Conservation (phyloP, 2,888 invertebrate species). For the Synergus umbraculus region DNA sequence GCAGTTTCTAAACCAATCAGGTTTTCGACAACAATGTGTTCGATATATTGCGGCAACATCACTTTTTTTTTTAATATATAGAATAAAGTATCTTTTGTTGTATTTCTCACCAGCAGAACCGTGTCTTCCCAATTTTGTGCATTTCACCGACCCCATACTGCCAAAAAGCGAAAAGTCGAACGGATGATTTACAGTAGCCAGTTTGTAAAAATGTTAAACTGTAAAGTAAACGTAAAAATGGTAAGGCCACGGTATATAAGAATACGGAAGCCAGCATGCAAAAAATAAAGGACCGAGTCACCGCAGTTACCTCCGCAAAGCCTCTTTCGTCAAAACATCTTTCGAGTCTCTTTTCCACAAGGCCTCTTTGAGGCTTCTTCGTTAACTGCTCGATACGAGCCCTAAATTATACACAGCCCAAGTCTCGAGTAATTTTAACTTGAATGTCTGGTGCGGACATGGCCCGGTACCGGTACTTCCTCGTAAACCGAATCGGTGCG, state of each 20-base stretch:
- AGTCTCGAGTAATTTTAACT: conserved; percentile 60
- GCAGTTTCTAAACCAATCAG: too few relatives aligned
- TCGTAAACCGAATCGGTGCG: conserved; percentile 49
- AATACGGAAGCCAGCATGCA: conserved; percentile 23
- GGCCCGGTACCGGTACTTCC: conserved; percentile 44
- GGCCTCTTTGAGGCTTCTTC: conserved; percentile 39
- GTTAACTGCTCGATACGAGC: conserved; percentile 49
- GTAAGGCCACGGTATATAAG: conserved; percentile 8
- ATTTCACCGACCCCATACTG: conserved; percentile 6
- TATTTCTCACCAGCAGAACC: background rate
- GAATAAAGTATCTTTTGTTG: background rate
- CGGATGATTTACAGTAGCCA: conserved; percentile 29
- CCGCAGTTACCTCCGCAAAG: conserved; percentile 30
- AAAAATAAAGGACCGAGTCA: conserved; percentile 39
- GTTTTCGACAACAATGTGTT: too few relatives aligned
- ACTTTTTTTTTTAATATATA: too few relatives aligned
- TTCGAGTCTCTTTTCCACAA: conserved; percentile 21
- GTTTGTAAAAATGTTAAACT: conserved; percentile 24
- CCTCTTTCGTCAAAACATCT: conserved; percentile 39
- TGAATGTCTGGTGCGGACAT: conserved; percentile 41
- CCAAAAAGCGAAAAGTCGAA: conserved; percentile 28
- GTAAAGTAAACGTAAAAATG: background rate
- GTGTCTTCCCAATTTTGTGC: background rate
- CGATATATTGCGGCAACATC: too few relatives aligned
- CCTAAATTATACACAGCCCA: conserved; percentile 59